Evolutionary conservation across 2,797 vertebrate genomes (phyloP).

Genomic region (Labroides dimidiatus): DNA sequence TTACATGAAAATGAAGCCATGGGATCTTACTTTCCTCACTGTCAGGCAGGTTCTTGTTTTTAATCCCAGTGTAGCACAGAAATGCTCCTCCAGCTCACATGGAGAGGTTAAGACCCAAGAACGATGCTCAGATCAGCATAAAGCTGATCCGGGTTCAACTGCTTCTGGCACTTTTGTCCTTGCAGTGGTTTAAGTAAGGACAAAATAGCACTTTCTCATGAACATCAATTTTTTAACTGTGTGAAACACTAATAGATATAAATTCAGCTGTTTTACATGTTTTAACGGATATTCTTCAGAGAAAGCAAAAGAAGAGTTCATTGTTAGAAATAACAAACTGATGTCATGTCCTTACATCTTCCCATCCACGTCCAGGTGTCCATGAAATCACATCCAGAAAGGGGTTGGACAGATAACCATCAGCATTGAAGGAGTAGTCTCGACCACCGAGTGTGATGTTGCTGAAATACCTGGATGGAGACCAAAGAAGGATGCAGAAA

Average conservation of each 20-base stretch:
- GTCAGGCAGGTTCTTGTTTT: conserved; percentile 43
- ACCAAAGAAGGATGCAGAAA: conserved; percentile 16
- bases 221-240: conserved; percentile 11
- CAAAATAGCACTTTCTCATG: conserved; percentile 8
- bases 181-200: conserved; percentile 26
- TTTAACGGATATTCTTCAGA: conserved; percentile 1
- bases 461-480: conserved; percentile 90
- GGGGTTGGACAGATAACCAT: conserved; percentile 94
- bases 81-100: conserved; percentile 25
- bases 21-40: conserved; percentile 42
- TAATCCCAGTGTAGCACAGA: conserved; percentile 30
- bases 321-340: conserved; percentile 15
- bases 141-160: conserved; percentile 27
- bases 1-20: conserved; percentile 60
- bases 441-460: conserved; percentile 94
- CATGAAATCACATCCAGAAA: conserved; percentile 95
- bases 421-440: conserved; percentile 93
- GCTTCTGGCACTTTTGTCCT: conserved; percentile 13
- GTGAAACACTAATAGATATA: conserved; percentile 20
- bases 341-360: conserved; percentile 89
- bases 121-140: conserved; percentile 47
- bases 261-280: background rate
- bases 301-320: background rate
- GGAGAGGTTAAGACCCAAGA: conserved; percentile 32
- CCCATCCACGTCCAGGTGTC: conserved; percentile 92